Percentiles rank a stretch among this genome's conserved stretches.
These are phyloP conservation scores for Pteronotus mesoamericanus DNA, from an alignment of 2,797 vertebrate genomes.

Conservation along the genomic window DNA sequence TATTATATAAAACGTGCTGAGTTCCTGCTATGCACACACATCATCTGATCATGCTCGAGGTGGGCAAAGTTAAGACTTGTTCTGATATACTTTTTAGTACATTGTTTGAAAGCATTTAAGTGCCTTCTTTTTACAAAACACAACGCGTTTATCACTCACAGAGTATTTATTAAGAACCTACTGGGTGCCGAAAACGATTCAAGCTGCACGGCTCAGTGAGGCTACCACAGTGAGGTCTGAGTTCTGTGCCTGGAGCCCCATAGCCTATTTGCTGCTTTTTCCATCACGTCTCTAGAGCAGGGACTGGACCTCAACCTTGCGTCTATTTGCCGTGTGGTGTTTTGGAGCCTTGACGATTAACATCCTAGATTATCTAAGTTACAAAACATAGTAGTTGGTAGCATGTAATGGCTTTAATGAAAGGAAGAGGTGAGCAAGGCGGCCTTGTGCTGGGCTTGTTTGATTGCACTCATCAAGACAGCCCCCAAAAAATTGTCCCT, in stretches of 20 bases:
- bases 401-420: not conserved
- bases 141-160: not conserved
- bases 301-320: not conserved
- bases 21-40: not conserved
- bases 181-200: not conserved
- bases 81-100: not conserved
- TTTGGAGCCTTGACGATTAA: not conserved
- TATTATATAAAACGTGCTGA: not conserved
- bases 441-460: not conserved
- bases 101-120: not conserved
- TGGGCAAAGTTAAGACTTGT: not conserved
- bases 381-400: not conserved
- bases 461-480: not conserved
- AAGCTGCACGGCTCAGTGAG: rapidly evolving
- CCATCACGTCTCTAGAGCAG: not conserved
- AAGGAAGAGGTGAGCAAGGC: no score
- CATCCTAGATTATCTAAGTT: not conserved
- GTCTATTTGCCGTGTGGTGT: not conserved
- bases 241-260: not conserved
- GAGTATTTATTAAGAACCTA: not conserved
- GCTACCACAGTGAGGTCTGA: not conserved
- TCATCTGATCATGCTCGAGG: not conserved
- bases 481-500: not conserved
- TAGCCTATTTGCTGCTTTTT: not conserved
- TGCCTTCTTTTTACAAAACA: not conserved